A percentile compares a stretch with the other conserved stretches of the same genome.
Evolutionary conservation across 1,140 invertebrate genomes (phyloP).

Genomic region (Andricus grossulariae): DNA sequence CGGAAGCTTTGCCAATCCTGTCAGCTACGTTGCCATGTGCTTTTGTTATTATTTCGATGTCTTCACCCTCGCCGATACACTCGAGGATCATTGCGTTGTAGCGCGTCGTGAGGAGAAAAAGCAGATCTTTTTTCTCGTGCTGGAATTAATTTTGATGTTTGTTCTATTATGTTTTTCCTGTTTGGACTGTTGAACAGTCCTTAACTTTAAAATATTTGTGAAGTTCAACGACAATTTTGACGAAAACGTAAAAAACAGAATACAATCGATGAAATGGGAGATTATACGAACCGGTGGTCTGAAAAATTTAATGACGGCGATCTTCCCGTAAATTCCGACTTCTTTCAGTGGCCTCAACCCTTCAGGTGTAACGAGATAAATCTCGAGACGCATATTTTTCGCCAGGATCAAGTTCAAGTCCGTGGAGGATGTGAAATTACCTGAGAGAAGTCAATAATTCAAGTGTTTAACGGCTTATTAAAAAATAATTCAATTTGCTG

Average conservation of each 20-base stretch:
- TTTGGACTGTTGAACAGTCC: too few relatives aligned
- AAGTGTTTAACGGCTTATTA: too few relatives aligned
- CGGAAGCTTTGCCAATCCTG: constrained; percentile 90
- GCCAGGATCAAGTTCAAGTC: constrained; percentile 97
- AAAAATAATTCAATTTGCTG: too few relatives aligned
- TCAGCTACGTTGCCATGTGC: constrained; percentile 98
- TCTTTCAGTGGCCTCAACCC: constrained; percentile 96
- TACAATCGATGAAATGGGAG: too few relatives aligned
- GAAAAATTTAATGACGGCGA: constrained; percentile 96
- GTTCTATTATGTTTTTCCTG: too few relatives aligned
- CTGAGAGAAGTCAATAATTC: constrained; percentile 74
- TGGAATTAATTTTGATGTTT: constrained; percentile 72
- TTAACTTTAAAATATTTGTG: too few relatives aligned
- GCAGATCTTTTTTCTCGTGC: constrained; percentile 94
- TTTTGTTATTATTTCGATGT: constrained; percentile 94
- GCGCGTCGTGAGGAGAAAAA: constrained; percentile 94
- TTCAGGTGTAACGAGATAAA: constrained; percentile 97
- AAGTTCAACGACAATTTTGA: too few relatives aligned
- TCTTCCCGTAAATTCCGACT: constrained; percentile 96
- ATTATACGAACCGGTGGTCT: constrained; percentile 84
- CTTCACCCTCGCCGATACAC: constrained; percentile 86
- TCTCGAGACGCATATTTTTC: constrained; percentile 96
- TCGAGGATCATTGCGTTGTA: constrained; percentile 99
- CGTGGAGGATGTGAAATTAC: constrained; percentile 95
- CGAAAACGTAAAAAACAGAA: too few relatives aligned